Evolutionary conservation across 2,797 vertebrate genomes (phyloP).

Genomic region (Catamblyrhynchus diadema): DNA sequence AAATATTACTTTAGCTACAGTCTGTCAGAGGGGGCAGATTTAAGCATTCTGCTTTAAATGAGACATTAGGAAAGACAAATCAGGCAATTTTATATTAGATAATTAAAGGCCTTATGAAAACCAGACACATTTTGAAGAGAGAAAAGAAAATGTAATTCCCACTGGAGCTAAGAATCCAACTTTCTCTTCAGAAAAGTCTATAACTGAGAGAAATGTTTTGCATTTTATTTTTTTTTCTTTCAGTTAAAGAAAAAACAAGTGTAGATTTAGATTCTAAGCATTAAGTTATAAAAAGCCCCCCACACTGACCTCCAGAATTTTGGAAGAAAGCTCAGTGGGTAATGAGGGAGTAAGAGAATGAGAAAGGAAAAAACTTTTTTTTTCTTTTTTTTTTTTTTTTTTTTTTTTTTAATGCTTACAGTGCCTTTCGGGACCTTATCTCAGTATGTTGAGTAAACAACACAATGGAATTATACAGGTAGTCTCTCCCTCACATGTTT

Average conservation of each 20-base stretch:
- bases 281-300: background rate
- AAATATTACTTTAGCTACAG: background rate
- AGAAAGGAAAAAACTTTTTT: background rate
- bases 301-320: background rate
- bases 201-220: background rate
- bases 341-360: constrained; percentile 25
- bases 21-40: background rate
- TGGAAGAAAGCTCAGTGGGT: background rate
- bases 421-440: constrained; percentile 31
- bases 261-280: background rate
- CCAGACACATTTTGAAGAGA: background rate
- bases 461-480: constrained; percentile 28
- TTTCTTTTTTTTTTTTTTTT: background rate
- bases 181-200: background rate
- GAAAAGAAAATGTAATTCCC: background rate
- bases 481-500: constrained; percentile 30
- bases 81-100: background rate
- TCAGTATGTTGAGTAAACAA: constrained; percentile 16
- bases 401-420: background rate
- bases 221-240: background rate
- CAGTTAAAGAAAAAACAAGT: background rate
- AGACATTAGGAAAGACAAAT: background rate
- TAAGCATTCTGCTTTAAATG: background rate
- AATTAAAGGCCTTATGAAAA: constrained; percentile 13
- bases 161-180: background rate